Base-by-base conservation (phyloP, 2,797 vertebrate species). In the Tokudaia muenninki region DNA sequence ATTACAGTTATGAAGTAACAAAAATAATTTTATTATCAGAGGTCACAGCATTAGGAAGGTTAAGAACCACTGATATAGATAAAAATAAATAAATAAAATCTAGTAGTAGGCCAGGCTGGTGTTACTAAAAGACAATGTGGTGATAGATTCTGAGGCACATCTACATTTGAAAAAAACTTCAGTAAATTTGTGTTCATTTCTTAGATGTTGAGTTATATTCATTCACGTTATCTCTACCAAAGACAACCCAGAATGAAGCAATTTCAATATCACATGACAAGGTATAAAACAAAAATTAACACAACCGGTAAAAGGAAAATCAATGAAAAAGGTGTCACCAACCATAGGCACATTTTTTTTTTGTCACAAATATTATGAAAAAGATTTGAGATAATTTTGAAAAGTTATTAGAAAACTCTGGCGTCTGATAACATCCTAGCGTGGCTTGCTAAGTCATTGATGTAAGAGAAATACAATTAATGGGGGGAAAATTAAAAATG, bases 391-490 rank as follows among this genome's bases (percentile, higher is more conserved):
- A 81, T 77, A 74, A 78, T 74, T 92, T 88, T 95, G 37, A 80
- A 80, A 94, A 50, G 3, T 22, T 74, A 88, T 57, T 63, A 89
- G 84, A 75, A 94, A 96, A 79, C 81, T n/a, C 59, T 29, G 26
- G 19, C 12, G 0, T 88, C 93, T 84, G 41, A 17, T 80, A 74
- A 10, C 37, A 50, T 37, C 13, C 22, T 34, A 24, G 55, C 57
- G 31, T 24, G 80, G 12, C 31, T 86, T 74, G 67, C 47, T 63
- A 34, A 34, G 9, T 87, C 74, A 59, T 55, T 70, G 87, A 63
- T 47, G 77, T 75, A 89, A 92, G 57, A 21, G 81, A 72, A 95
- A 91, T 70, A 19, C 3, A 94, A 95, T 95, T 90, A 82, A 61
- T 19, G 31, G 26, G 37, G 90, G 52, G 55, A 44, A 74, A 94